Evolutionary conservation across 2,113 vertebrate genomes (phyloP).

Genomic region (Rhynchopsitta pachyrhyncha): DNA sequence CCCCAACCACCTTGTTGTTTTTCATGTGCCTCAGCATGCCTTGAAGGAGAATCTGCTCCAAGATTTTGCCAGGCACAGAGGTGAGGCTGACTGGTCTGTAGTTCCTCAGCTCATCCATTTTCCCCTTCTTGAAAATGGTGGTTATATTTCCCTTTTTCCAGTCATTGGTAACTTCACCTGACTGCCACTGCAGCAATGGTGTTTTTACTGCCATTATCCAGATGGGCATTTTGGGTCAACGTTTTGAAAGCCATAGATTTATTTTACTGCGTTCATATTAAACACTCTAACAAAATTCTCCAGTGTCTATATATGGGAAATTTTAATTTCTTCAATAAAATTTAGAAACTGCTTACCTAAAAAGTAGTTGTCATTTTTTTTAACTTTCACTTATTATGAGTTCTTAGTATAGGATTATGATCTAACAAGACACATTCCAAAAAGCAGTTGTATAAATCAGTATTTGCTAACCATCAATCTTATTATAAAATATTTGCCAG

Average conservation of each 20-base stretch:
- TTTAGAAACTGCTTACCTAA: neutral
- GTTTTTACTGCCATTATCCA: neutral
- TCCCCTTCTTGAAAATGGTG: no score
- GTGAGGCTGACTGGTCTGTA: no score
- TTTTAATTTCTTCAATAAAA: neutral
- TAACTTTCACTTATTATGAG: neutral
- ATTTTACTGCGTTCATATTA: neutral
- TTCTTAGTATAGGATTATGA: neutral
- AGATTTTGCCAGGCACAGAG: no score
- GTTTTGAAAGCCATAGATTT: neutral
- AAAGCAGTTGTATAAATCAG: neutral
- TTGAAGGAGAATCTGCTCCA: no score
- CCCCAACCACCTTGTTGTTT: no score
- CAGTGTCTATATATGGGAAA: neutral
- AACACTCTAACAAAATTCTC: neutral
- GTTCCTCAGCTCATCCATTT: no score
- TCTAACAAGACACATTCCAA: neutral
- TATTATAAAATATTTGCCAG: neutral
- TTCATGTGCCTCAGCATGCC: no score
- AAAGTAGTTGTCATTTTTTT: neutral
- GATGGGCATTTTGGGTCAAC: neutral
- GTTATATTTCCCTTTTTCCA: no score
- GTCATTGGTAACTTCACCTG: no score
- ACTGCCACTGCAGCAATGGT: neutral
- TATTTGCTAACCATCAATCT: neutral